Base-by-base conservation (phyloP, 2,888 invertebrate species). In the Trichopoda pennipes region DNA sequence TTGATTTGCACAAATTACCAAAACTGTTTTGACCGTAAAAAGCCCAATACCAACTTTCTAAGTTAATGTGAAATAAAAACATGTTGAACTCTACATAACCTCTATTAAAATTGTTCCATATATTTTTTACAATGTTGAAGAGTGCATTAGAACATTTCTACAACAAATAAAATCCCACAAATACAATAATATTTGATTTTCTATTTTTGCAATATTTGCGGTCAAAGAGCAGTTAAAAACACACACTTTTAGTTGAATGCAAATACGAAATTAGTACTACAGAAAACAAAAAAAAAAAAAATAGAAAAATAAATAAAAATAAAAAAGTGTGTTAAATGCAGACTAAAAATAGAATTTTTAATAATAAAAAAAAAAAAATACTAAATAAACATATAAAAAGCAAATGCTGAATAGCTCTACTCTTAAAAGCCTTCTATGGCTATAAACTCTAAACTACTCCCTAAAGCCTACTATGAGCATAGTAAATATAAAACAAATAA, bases 401-500 rank as follows among this genome's bases (percentile, higher is more conserved):
- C 28, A 69, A 56, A 69, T 28, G 44, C 68, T 56, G 14, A 56
- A 69, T 44, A 53, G 12, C 44, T 44, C 17, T 42, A 44, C 14
- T 38, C 66, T 23, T 51, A 53, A 38, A 38, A 44, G 14, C 23
- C 44, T 68, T 17, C 44, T 17, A 35, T 19, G 60, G 44, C 60
- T 60, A 23, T 1, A 44, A 42, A 23, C 38, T 17, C 42, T 16
- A 17, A 23, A 21, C 32, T 32, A 69, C 70, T 35, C 58, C 58
- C 49, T 47, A 49, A 47, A 60, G 70, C 42, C 56, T 23, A 58
- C 64, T 64, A 56, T 51, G 56, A 23, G 8, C 38, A 47, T 49
- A 49, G 64, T 74, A 80, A 80, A 74, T 80, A 69, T 80, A 28
- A 61, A 74, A 58, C 69, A 80, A 80, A 69, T 58, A 74, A 74